These are phyloP conservation scores for Leguminivora glycinivorella DNA, from an alignment of 1,140 invertebrate species.

Conservation along the genomic window DNA sequence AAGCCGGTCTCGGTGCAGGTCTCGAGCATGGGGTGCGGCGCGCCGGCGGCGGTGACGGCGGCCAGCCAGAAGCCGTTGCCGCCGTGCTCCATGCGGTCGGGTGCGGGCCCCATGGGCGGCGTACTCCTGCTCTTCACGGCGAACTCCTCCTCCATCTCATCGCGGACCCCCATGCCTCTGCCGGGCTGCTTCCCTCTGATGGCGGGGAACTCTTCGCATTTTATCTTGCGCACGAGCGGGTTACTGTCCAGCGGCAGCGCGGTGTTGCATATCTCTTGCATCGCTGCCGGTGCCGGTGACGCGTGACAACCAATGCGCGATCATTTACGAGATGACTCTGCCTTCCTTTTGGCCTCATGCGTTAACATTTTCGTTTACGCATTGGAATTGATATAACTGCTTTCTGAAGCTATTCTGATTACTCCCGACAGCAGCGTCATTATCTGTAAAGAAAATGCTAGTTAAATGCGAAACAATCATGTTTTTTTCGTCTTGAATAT, in stretches of 20 bases:
- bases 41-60: conserved; percentile 71
- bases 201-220: conserved; percentile 77
- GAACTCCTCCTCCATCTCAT: conserved; percentile 78
- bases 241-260: conserved; percentile 76
- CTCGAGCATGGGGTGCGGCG: conserved; percentile 73
- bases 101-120: conserved; percentile 65
- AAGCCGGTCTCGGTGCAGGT: conserved; percentile 89
- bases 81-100: conserved; percentile 68
- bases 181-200: conserved; percentile 68
- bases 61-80: conserved; percentile 77
- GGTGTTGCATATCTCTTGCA: conserved; percentile 79
- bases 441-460: conserved; percentile 48
- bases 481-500: conserved; percentile 8
- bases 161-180: conserved; percentile 73
- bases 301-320: conserved; percentile 47
- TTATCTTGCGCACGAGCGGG: conserved; percentile 76
- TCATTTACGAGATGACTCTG: conserved; percentile 60
- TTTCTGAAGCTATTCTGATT: conserved; percentile 35
- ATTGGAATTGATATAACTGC: conserved; percentile 33
- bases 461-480: neutral
- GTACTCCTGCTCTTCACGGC: conserved; percentile 74
- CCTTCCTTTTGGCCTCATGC: conserved; percentile 57
- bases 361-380: conserved; percentile 58
- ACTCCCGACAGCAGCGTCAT: conserved; percentile 37
- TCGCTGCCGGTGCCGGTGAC: conserved; percentile 65